Conservation (phyloP, 2,113 vertebrate species). For the Phyllostomus hastatus region DNA sequence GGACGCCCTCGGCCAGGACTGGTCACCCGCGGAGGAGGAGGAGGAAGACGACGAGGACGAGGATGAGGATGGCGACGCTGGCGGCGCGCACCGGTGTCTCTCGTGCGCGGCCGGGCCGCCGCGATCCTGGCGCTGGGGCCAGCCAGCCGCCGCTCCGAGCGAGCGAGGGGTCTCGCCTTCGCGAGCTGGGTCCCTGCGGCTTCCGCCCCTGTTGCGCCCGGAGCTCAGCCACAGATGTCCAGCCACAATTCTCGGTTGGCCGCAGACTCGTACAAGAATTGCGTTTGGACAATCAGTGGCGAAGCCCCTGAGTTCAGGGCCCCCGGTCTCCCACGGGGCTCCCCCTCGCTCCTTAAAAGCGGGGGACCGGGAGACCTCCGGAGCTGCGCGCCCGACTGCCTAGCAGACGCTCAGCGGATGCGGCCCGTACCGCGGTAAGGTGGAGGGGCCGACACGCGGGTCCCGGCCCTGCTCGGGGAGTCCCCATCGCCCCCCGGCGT, state of each 20-base stretch:
- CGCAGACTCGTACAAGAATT: constrained; percentile 98
- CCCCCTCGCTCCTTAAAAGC: constrained; percentile 72
- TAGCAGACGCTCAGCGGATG: constrained; percentile 27
- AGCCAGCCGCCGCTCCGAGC: not conserved
- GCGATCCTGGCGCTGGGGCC: not conserved
- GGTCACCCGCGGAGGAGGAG: constrained; percentile 18
- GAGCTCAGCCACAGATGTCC: constrained; percentile 99
- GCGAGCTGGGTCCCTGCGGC: not conserved
- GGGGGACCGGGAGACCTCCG: constrained; percentile 2
- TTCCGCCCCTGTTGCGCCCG: constrained; percentile 66
- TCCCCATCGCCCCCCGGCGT: constrained; percentile 32
- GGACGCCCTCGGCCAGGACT: not conserved
- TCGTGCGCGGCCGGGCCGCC: not conserved
- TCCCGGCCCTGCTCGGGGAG: constrained; percentile 55
- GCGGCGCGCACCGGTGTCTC: not conserved
- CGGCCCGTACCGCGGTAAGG: constrained; percentile 64
- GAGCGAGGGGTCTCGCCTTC: not conserved
- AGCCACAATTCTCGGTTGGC: constrained; percentile 99
- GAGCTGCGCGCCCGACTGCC: constrained; percentile 44
- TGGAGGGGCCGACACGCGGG: constrained; percentile 7
- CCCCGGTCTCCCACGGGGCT: constrained; percentile 62
- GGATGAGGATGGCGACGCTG: constrained; percentile 55
- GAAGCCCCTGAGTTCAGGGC: constrained; percentile 81
- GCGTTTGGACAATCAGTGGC: constrained; percentile 99
- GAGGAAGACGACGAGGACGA: not conserved